These are phyloP conservation scores for Psylliodes chrysocephalus DNA, from an alignment of 2,888 invertebrate species.

Conservation along the genomic window DNA sequence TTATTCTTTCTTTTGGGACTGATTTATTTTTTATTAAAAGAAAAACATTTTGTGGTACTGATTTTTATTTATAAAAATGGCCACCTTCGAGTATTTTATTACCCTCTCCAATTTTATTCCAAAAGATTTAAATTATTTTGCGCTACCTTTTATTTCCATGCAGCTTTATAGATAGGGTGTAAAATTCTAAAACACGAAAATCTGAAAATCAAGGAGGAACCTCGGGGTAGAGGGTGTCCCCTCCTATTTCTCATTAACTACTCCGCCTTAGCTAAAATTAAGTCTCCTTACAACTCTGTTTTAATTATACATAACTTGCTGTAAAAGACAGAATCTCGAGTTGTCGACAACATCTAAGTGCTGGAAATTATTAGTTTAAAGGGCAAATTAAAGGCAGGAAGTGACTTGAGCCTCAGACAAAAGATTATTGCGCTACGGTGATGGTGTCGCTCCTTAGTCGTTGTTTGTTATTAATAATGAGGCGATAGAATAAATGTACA, in stretches of 20 bases:
- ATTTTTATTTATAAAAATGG: no score
- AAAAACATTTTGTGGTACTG: no score
- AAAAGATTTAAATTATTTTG: no score
- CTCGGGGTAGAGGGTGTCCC: constrained; percentile 7
- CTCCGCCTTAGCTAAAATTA: constrained; percentile 28
- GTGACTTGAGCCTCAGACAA: constrained; percentile 31
- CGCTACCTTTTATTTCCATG: no score
- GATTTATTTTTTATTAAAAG: no score
- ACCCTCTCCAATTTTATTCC: no score
- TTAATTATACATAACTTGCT: constrained; percentile 28
- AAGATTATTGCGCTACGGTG: background rate
- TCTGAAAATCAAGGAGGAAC: constrained; percentile 11
- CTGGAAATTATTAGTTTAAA: constrained; percentile 38
- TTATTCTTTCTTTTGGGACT: no score
- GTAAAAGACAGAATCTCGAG: constrained; percentile 30
- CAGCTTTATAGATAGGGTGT: no score
- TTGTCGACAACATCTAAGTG: constrained; percentile 34
- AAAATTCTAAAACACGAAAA: background rate
- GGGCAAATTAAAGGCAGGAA: constrained; percentile 36
- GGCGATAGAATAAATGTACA: background rate
- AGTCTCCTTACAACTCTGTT: constrained; percentile 30
- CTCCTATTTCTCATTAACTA: constrained; percentile 29
- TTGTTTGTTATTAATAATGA: background rate
- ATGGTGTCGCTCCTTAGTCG: background rate
- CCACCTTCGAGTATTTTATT: no score